A percentile compares a stretch with the other conserved stretches of the same genome.
Conservation (phyloP, 2,888 invertebrate species). For the Machimus rusticus region DNA sequence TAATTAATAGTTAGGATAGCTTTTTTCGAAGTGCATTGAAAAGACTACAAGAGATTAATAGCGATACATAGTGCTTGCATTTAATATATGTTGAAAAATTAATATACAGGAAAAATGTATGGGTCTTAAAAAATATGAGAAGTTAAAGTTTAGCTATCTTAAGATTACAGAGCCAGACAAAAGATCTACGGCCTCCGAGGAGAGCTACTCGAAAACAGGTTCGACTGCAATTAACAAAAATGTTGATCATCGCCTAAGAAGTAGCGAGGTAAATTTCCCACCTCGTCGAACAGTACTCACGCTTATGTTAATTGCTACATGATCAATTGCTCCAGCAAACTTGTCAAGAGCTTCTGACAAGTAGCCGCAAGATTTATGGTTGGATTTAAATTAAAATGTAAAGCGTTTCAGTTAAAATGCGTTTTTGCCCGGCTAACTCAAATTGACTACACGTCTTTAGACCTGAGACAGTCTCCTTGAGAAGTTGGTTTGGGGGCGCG, state of each 20-base stretch:
- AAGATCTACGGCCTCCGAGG: not conserved
- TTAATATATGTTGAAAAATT: too few relatives aligned
- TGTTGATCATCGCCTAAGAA: not conserved
- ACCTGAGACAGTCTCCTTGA: not conserved
- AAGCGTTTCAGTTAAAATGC: constrained; percentile 4
- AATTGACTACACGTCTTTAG: not conserved
- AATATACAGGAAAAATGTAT: too few relatives aligned
- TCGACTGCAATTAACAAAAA: not conserved
- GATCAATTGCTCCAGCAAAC: constrained; percentile 25
- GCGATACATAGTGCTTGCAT: too few relatives aligned
- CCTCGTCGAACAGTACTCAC: constrained; percentile 18
- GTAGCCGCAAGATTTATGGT: constrained; percentile 28
- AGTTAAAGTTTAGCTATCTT: not conserved
- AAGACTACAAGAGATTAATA: too few relatives aligned
- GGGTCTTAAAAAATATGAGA: too few relatives aligned
- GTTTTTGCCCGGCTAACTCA: not conserved
- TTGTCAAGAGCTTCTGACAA: constrained; percentile 37
- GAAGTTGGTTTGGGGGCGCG: not conserved
- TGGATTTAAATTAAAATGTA: constrained; percentile 35
- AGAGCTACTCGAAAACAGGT: not conserved
- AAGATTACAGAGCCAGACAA: not conserved
- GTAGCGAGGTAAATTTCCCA: constrained; percentile 9
- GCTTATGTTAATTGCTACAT: constrained; percentile 35
- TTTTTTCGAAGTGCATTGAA: too few relatives aligned
- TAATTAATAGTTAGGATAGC: too few relatives aligned